phyloP scores from a whole-genome alignment of 2,113 vertebrate species.

The Anas platyrhynchos region DNA sequence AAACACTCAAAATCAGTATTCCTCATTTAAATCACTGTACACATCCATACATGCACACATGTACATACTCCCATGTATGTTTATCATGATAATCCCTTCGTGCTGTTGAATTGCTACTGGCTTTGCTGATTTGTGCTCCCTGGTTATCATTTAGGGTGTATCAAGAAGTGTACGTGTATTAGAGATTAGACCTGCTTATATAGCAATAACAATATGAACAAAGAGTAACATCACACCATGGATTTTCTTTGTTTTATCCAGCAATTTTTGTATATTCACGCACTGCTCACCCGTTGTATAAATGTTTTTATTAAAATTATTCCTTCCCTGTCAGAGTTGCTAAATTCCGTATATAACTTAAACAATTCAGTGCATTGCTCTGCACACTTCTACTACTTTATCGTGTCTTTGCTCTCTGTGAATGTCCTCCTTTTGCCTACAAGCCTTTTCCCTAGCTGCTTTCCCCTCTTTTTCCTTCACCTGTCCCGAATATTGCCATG shows the following conservation, averaged over 20 bases:
- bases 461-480: slow-evolving; percentile 78
- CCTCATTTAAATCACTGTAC: not conserved
- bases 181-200: not conserved
- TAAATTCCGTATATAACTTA: not conserved
- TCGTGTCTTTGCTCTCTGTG: slow-evolving; percentile 56
- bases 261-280: not conserved
- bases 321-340: not conserved
- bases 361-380: not conserved
- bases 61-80: not conserved
- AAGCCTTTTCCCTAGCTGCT: slow-evolving; percentile 62
- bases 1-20: not conserved
- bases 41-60: accelerated
- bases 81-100: not conserved
- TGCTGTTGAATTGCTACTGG: not conserved
- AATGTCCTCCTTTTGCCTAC: slow-evolving; percentile 36
- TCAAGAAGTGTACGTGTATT: not conserved
- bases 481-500: slow-evolving; percentile 82
- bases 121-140: slow-evolving; percentile 5
- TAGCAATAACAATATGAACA: slow-evolving; percentile 17
- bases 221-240: not conserved
- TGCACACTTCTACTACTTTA: not conserved
- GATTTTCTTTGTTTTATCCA: slow-evolving; percentile 4
- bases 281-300: not conserved
- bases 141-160: not conserved
- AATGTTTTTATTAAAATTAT: slow-evolving; percentile 30